These are phyloP conservation scores for Drosophila nigromelanica DNA, from an alignment of 1,140 invertebrate species.

Conservation along the genomic window DNA sequence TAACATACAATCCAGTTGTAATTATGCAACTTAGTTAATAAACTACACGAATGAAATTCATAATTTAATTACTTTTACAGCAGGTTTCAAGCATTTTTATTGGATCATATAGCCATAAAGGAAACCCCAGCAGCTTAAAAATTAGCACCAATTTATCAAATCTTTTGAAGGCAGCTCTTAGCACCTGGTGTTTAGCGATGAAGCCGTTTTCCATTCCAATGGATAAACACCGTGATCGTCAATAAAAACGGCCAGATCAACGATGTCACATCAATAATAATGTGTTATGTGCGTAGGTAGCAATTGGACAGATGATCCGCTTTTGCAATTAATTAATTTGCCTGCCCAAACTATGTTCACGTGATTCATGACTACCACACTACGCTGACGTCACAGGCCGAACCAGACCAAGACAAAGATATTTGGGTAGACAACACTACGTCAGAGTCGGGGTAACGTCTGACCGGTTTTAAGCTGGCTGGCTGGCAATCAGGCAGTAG, in stretches of 20 bases:
- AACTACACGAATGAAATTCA: slow-evolving; percentile 17
- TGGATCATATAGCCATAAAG: background rate
- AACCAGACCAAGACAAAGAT: slow-evolving; percentile 8
- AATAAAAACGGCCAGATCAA: background rate
- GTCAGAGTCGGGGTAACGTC: slow-evolving; percentile 40
- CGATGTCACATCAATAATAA: slow-evolving; percentile 11
- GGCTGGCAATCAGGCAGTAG: slow-evolving; percentile 17
- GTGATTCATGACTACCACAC: slow-evolving; percentile 30
- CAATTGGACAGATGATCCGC: slow-evolving; percentile 11
- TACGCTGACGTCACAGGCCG: slow-evolving; percentile 37
- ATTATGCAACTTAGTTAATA: slow-evolving; percentile 16
- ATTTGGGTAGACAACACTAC: slow-evolving; percentile 33
- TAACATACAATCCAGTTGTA: slow-evolving; percentile 15
- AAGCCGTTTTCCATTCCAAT: slow-evolving; percentile 7
- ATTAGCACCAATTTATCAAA: slow-evolving; percentile 39
- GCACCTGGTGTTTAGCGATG: slow-evolving; percentile 18
- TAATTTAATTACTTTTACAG: slow-evolving; percentile 27
- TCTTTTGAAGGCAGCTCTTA: slow-evolving; percentile 26
- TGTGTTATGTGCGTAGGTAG: slow-evolving; percentile 38
- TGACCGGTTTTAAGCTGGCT: slow-evolving; percentile 40
- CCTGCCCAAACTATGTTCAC: slow-evolving; percentile 5
- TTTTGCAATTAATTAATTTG: slow-evolving; percentile 20
- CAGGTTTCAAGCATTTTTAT: slow-evolving; percentile 2
- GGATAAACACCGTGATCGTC: slow-evolving; percentile 9
- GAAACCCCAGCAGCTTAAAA: slow-evolving; percentile 17